Base-by-base conservation (phyloP, 2,888 invertebrate genomes). In the Drosophila dives region DNA sequence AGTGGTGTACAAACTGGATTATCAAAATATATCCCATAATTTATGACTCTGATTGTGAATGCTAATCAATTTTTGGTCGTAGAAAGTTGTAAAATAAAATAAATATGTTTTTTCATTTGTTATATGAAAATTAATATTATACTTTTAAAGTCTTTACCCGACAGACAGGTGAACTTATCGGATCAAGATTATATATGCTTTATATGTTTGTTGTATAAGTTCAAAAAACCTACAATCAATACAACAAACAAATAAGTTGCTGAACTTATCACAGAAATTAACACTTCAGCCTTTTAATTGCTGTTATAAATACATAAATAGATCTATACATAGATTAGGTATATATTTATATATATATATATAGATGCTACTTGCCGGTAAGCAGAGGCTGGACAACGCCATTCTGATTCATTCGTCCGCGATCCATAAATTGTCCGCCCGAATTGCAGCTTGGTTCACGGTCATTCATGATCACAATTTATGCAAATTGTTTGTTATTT, bases 381-480 rank as follows among this genome's bases (percentile, higher is more conserved):
- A 98, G 95, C 72, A 98, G 94, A 61, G 98, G 98, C 94, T 98
- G 98, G 81, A 98, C 97, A 90, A 98, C 96, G 85, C 92, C 93
- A 90, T 93, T 93, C 76, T 92, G 92, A 80, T 93, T 93, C 82
- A 91, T 91, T 29, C 92, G 87, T 50, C 91, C 92, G 63, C 92
- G 92, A 83, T 91, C 92, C 89, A 91, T 91, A 87, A 91, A 92
- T 75, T 91, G 91, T 51, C 90, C 90, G 64, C 86, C 89, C 50
- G 90, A 75, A 78, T 90, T 91, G 72, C 89, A 91, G 75, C 86
- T 80, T 56, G 90, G 77, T 82, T 93, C 91, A 78, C 91, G 90
- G 80, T 92, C 92, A 83, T 91, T 91, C 93, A 93, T 92, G 72
- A 80, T 90, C 75, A 67, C 61, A 69, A 23, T 42, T 36, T 72